A percentile compares a stretch with the other conserved stretches of the same genome.
These are phyloP conservation scores for Coturnix japonica DNA, from an alignment of 2,113 vertebrate species.

Conservation along the genomic window DNA sequence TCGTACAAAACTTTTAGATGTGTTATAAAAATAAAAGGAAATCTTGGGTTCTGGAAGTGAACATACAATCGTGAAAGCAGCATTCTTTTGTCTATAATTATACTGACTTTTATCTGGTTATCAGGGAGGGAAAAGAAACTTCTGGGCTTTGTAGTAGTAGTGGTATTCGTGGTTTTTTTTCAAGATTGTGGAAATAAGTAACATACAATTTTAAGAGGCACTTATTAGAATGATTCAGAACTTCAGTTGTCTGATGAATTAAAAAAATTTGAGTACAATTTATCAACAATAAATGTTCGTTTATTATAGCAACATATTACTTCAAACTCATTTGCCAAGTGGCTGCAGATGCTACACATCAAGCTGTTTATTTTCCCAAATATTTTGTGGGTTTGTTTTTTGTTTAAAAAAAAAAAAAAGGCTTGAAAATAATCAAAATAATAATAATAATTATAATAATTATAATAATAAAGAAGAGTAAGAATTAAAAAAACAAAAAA, in stretches of 20 bases:
- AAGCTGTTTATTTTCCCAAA: conserved; percentile 86
- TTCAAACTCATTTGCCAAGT: conserved; percentile 89
- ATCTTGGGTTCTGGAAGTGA: neutral
- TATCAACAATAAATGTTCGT: conserved; percentile 59
- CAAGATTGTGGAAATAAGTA: conserved; percentile 84
- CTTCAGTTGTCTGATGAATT: conserved; percentile 54
- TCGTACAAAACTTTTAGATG: neutral
- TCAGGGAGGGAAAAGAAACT: conserved; percentile 7
- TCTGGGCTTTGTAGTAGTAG: neutral
- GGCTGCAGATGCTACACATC: conserved; percentile 91
- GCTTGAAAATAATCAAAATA: conserved; percentile 77
- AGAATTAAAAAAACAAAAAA: conserved; percentile 58
- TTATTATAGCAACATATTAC: conserved; percentile 69
- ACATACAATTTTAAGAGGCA: conserved; percentile 88
- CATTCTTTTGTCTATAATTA: neutral
- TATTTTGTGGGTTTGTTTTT: conserved; percentile 68
- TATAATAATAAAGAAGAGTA: conserved; percentile 77
- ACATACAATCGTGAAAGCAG: conserved; percentile 12
- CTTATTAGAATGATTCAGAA: conserved; percentile 76
- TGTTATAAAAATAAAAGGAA: conserved; percentile 6
- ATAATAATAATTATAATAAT: conserved; percentile 69
- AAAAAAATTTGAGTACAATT: conserved; percentile 67
- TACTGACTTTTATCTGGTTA: conserved; percentile 26
- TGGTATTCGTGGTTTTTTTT: conserved; percentile 2
- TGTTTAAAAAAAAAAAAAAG: conserved; percentile 24